A percentile compares a stretch with the other conserved stretches of the same genome.
These are phyloP conservation scores for Pseudonaja textilis DNA, from an alignment of 2,113 vertebrate genomes.

Conservation along the genomic window DNA sequence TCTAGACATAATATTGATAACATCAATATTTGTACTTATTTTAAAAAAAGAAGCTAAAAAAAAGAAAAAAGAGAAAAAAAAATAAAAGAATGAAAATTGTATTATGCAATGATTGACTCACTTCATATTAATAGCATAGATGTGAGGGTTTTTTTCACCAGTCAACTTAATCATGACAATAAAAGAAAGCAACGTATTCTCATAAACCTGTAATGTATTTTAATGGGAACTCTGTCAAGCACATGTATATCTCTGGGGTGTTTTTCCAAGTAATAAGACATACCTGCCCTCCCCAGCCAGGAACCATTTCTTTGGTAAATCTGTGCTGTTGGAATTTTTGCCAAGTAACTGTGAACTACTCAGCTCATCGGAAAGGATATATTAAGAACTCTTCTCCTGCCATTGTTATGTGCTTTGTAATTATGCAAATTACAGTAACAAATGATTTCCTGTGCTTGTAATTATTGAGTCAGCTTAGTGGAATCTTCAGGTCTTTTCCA, in stretches of 20 bases:
- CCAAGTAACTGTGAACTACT: neutral
- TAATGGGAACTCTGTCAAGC: conserved; percentile 1
- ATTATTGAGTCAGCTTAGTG: neutral
- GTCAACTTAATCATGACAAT: neutral
- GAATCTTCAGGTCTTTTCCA: conserved; percentile 4
- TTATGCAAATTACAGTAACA: neutral
- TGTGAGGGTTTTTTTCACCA: neutral
- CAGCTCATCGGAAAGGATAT: neutral
- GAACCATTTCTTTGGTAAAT: neutral
- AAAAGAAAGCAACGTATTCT: neutral
- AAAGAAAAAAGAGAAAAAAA: neutral
- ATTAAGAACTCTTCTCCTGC: conserved; percentile 1
- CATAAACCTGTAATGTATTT: neutral
- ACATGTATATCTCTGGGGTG: neutral
- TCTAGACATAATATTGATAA: neutral
- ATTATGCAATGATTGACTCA: neutral
- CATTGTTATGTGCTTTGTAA: conserved; percentile 4
- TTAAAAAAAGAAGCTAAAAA: neutral
- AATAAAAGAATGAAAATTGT: neutral
- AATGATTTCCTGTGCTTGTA: neutral
- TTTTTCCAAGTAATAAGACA: neutral
- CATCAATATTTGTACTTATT: neutral
- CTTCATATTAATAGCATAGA: neutral
- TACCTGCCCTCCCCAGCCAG: too few relatives aligned
- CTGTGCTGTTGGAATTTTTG: neutral